Conservation (phyloP, 2,888 invertebrate species). For the Mythimna albipuncta region DNA sequence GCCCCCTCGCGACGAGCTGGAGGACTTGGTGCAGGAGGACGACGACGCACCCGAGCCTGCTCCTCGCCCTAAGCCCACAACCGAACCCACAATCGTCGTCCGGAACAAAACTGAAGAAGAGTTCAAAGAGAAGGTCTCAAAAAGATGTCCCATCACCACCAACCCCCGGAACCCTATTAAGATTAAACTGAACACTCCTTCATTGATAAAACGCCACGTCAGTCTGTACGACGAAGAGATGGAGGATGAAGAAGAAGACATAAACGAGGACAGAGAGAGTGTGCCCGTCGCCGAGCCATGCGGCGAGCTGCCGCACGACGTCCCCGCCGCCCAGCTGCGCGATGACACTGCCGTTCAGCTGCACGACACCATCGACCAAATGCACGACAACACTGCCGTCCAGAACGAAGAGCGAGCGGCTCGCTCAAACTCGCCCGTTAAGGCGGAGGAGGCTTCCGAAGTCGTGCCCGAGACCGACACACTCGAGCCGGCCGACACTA, state of each 20-base stretch:
- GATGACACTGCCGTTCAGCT: not conserved
- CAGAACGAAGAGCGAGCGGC: not conserved
- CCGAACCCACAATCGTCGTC: slow-evolving; percentile 6
- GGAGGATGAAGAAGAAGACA: slow-evolving; percentile 47
- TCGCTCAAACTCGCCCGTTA: not conserved
- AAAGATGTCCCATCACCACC: slow-evolving; percentile 82
- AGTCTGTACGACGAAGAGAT: slow-evolving; percentile 88
- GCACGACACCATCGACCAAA: not conserved
- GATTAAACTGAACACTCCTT: slow-evolving; percentile 84
- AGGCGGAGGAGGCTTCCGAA: slow-evolving; percentile 4
- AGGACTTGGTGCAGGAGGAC: slow-evolving; percentile 64
- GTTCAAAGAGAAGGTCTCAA: slow-evolving; percentile 82
- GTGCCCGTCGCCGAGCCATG: slow-evolving; percentile 3
- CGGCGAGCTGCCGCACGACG: not conserved
- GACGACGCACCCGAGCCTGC: slow-evolving; percentile 36
- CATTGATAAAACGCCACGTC: slow-evolving; percentile 88
- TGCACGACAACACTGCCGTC: not conserved
- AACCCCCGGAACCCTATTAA: slow-evolving; percentile 85
- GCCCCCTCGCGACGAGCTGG: slow-evolving; percentile 45
- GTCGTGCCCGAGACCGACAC: not conserved
- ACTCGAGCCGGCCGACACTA: not conserved
- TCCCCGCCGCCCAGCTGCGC: not conserved
- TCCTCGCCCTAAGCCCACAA: slow-evolving; percentile 8
- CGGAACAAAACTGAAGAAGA: slow-evolving; percentile 76
- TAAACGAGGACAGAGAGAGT: slow-evolving; percentile 64